Evolutionary conservation across 2,888 invertebrate genomes (phyloP), one percentile per base, ranked within the genome.

Genomic region (Autographa pulchrina): DNA sequence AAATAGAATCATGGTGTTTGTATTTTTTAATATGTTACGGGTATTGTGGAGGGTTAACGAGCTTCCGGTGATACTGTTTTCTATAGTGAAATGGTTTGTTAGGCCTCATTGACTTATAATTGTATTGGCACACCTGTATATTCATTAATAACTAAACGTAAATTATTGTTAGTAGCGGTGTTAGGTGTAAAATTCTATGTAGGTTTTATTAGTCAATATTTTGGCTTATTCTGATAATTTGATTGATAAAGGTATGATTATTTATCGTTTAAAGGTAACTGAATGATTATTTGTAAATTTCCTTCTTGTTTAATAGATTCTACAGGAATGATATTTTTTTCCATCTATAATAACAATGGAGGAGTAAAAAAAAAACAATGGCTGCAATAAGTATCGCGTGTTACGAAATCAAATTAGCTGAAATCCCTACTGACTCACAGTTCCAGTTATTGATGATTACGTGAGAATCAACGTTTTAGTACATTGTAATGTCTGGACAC

Each of bases 381-480:
- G 32, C 43, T 58, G 35, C 58, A 70, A 62, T 11, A 59, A 52
- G 20, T 13, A 16, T 56, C 54, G 48, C 38, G 13, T 62, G 35
- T 60, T 60, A 48, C 64, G 65, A 68, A 60, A 68, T 54, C 16
- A 54, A 43, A 25, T 4, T n/a, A 35, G 59, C 31, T 43, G 56
- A 65, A 32, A 32, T 60, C 59, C 48, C 48, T 43, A 38, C 31
- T 72, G 75, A 75, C 58, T 72, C 71, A 75, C 60, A 11, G 13
- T 64, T 41, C 41, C 54, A 67, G 61, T 64, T 43, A 75, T 70
- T 61, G 77, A 75, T 68, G 73, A 62, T 38, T 59, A 65, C 65
- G 77, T 81, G 80, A 58, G 82, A 81, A 82, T 25, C 16, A 9
- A 48, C 62, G 56, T 54, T 9, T 35, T 60, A 62, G 16, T 25